phyloP scores from a whole-genome alignment of 1,140 invertebrate species.

The Drosophila repletoides region DNA sequence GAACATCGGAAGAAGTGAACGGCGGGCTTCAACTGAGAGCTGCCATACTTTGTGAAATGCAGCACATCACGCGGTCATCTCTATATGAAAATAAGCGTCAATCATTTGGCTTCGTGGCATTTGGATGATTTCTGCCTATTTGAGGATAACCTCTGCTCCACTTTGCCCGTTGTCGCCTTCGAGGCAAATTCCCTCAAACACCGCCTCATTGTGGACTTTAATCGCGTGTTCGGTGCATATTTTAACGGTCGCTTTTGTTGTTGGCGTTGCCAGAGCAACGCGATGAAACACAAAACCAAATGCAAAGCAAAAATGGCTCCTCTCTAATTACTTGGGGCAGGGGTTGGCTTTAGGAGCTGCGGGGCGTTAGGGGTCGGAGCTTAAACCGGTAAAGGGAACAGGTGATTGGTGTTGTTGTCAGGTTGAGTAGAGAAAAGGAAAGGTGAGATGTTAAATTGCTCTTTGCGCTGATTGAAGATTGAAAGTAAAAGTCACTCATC shows the following conservation, averaged over 20 bases:
- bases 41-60: no score
- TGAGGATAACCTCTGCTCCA: constrained; percentile 1
- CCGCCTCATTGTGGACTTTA: constrained; percentile 38
- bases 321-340: constrained; percentile 22
- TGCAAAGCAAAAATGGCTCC: constrained; percentile 19
- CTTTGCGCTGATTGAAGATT: constrained; percentile 31
- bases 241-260: constrained; percentile 52
- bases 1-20: no score
- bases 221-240: constrained; percentile 73
- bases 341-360: not conserved
- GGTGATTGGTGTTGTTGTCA: no score
- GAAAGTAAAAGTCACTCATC: no score
- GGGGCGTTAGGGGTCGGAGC: not conserved
- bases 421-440: not conserved
- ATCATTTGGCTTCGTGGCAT: constrained; percentile 69
- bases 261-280: constrained; percentile 62
- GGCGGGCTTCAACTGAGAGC: no score
- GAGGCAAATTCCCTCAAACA: not conserved
- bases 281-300: constrained; percentile 42
- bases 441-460: constrained; percentile 29
- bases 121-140: constrained; percentile 77
- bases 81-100: no score
- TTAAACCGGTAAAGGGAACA: not conserved
- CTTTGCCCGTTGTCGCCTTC: not conserved
- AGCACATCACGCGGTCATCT: no score